phyloP scores from a whole-genome alignment of 2,888 invertebrate genomes.

The Hipparchia sbordonii region DNA sequence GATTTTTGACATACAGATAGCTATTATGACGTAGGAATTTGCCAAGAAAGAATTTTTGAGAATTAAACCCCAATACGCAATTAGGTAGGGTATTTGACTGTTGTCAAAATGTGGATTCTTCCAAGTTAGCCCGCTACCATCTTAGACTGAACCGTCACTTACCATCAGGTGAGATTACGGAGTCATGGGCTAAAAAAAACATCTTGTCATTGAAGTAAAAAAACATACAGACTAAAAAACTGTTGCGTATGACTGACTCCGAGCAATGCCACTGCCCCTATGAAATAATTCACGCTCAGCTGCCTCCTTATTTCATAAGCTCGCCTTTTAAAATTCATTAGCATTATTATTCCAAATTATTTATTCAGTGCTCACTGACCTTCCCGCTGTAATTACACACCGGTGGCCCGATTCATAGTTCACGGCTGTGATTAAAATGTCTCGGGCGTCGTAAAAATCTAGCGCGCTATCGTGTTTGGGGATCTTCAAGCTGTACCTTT shows the following conservation, averaged over 20 bases:
- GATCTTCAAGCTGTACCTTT: conserved; percentile 54
- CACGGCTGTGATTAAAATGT: conserved; percentile 80
- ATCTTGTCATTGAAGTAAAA: too few species aligned
- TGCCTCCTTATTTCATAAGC: conserved; percentile 74
- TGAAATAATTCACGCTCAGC: conserved; percentile 78
- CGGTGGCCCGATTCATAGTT: conserved; percentile 75
- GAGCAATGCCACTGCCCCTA: conserved; percentile 74
- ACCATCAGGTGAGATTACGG: too few species aligned
- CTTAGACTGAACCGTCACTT: too few species aligned
- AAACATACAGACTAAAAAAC: conserved; percentile 37
- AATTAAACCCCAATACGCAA: too few species aligned
- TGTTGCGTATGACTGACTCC: conserved; percentile 53
- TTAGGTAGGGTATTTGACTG: too few species aligned
- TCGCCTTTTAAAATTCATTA: conserved; percentile 72
- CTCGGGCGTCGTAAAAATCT: conserved; percentile 68
- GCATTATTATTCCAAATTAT: conserved; percentile 57
- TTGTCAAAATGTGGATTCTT: too few species aligned
- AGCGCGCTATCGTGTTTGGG: conserved; percentile 60
- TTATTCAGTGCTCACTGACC: conserved; percentile 78
- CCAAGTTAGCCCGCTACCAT: too few species aligned
- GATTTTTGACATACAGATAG: too few species aligned
- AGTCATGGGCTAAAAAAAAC: too few species aligned
- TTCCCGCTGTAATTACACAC: conserved; percentile 76
- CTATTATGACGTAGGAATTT: too few species aligned
- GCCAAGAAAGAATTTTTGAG: too few species aligned